These are phyloP conservation scores for Carollia perspicillata DNA, from an alignment of 2,113 vertebrate species.

Conservation along the genomic window DNA sequence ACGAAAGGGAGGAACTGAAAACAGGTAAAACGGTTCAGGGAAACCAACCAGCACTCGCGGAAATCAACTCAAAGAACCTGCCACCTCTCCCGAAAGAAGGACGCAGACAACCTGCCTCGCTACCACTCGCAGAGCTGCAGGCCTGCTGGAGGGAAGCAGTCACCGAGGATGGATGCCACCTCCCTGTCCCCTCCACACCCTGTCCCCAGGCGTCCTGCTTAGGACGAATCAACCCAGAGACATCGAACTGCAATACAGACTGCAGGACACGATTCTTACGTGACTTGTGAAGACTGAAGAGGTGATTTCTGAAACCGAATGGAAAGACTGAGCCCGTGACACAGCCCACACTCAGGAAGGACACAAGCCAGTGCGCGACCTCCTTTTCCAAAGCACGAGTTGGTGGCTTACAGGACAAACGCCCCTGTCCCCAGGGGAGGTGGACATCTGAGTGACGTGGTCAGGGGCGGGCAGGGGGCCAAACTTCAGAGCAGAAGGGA, in stretches of 20 bases:
- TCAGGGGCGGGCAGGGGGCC: no score
- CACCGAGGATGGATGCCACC: neutral
- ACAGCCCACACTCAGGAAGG: neutral
- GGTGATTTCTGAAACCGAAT: neutral
- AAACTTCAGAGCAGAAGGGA: neutral
- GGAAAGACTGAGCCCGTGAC: neutral
- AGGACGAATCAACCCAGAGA: neutral
- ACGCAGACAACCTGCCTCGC: neutral
- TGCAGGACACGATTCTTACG: neutral
- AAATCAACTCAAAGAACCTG: neutral
- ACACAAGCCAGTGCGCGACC: neutral
- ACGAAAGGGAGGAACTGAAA: neutral
- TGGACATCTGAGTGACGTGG: neutral
- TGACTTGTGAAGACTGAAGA: neutral
- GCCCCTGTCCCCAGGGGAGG: neutral
- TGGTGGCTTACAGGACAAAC: neutral
- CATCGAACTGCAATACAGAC: neutral
- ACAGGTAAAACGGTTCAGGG: neutral
- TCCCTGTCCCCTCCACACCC: neutral
- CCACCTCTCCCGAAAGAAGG: neutral
- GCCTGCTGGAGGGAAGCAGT: neutral
- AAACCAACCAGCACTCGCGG: neutral
- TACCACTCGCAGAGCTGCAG: fast-evolving
- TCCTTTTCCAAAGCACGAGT: neutral
- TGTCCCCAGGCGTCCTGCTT: neutral